Conservation (phyloP, 2,113 vertebrate genomes). For the Dasypus novemcinctus region DNA sequence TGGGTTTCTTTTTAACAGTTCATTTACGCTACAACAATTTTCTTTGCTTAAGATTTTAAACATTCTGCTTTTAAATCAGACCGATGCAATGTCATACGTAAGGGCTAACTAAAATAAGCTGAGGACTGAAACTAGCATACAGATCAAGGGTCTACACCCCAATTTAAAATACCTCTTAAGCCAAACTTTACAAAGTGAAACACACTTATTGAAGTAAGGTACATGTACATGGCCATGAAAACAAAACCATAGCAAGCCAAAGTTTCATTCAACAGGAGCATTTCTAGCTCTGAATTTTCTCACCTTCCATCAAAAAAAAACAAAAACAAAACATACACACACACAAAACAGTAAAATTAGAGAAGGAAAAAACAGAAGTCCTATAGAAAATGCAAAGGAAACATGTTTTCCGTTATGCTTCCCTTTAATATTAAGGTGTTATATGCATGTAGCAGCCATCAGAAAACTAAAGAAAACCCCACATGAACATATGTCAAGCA, state of each 20-base stretch:
- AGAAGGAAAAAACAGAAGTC: background rate
- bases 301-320: background rate
- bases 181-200: background rate
- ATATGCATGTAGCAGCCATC: background rate
- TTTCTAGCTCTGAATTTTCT: constrained; percentile 25
- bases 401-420: background rate
- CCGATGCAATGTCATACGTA: background rate
- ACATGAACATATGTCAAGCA: background rate
- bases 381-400: background rate
- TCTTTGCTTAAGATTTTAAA: background rate
- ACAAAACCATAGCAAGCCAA: background rate
- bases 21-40: background rate
- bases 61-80: background rate
- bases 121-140: background rate
- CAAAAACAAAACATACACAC: background rate
- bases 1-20: background rate
- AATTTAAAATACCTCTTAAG: background rate
- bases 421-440: background rate
- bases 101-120: background rate
- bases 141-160: background rate
- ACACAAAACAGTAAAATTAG: background rate
- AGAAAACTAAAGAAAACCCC: background rate
- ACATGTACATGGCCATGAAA: background rate
- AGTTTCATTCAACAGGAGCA: background rate
- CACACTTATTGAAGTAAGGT: background rate